These are phyloP conservation scores for Melospiza melodia DNA, from an alignment of 2,113 vertebrate species.

Conservation along the genomic window DNA sequence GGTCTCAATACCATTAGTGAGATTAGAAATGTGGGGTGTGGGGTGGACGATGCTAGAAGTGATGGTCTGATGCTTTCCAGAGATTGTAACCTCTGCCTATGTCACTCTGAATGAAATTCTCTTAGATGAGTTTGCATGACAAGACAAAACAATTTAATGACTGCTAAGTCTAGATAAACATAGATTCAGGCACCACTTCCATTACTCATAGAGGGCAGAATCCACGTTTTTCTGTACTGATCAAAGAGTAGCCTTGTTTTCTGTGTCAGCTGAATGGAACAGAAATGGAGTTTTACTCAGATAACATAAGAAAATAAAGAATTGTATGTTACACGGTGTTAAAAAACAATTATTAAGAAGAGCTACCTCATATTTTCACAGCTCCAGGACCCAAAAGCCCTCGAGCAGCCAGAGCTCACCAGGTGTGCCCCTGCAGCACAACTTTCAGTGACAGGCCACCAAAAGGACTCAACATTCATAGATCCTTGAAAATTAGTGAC, in stretches of 20 bases:
- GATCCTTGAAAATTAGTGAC: neutral
- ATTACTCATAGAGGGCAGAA: neutral
- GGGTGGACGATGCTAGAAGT: neutral
- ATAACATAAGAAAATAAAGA: neutral
- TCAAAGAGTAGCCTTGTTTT: neutral
- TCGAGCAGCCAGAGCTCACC: neutral
- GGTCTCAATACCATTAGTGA: neutral
- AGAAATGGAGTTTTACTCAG: neutral
- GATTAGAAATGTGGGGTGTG: neutral
- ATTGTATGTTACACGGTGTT: fast-evolving
- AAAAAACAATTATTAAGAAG: neutral
- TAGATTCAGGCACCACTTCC: neutral
- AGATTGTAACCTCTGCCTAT: neutral
- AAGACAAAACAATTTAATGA: neutral
- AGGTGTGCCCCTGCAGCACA: neutral
- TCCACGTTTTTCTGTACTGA: neutral
- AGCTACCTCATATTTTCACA: neutral
- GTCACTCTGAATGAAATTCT: neutral
- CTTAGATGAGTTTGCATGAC: neutral
- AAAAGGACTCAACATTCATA: neutral
- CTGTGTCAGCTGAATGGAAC: neutral
- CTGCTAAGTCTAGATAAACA: neutral
- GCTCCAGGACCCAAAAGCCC: neutral
- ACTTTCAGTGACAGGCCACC: neutral
- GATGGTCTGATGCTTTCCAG: neutral